phyloP scores from a whole-genome alignment of 2,113 vertebrate genomes.

The Dasyurus viverrinus region DNA sequence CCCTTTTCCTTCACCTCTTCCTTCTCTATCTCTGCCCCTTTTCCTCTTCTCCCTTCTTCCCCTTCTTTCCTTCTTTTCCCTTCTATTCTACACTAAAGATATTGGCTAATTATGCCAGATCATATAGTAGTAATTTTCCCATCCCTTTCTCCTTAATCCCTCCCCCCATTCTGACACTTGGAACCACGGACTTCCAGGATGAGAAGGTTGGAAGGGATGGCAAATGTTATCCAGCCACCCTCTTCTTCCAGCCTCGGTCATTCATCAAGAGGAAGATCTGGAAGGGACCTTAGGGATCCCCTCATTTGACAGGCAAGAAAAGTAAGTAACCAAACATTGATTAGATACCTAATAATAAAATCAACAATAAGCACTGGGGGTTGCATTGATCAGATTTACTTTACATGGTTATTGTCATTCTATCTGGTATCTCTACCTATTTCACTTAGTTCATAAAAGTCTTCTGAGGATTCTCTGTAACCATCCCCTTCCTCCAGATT shows the following conservation, averaged over 20 bases:
- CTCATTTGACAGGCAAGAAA: neutral
- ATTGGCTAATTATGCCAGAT: neutral
- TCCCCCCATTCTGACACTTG: neutral
- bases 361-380: neutral
- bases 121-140: neutral
- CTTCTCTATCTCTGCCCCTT: too few relatives aligned
- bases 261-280: neutral
- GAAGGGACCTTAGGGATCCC: neutral
- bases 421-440: neutral
- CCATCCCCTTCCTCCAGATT: neutral
- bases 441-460: neutral
- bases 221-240: neutral
- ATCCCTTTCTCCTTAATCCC: neutral
- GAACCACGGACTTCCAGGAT: neutral
- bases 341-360: neutral
- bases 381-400: neutral
- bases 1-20: too few relatives aligned
- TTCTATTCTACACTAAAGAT: neutral
- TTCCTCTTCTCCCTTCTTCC: too few relatives aligned
- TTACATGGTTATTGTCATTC: neutral
- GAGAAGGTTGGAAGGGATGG: neutral
- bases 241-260: neutral
- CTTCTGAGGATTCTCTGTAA: neutral
- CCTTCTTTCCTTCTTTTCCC: too few relatives aligned
- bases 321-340: neutral